phyloP scores from a whole-genome alignment of 2,888 invertebrate genomes.

The Thecophora atra region DNA sequence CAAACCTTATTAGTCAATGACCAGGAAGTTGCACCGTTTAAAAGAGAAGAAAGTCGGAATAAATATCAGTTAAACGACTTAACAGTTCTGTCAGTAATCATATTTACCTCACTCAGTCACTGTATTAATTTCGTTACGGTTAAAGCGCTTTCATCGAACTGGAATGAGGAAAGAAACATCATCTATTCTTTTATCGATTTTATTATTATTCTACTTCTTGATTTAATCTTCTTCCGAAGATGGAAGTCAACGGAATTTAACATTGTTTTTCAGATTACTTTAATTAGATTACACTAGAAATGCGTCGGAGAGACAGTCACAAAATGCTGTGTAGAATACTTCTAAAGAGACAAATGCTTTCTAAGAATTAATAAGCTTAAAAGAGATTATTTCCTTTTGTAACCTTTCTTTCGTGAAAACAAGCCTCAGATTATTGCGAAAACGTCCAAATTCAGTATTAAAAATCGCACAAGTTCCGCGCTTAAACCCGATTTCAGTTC shows the following conservation, averaged over 20 bases:
- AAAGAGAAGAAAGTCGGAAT: neutral
- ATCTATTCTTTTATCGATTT: too few species aligned
- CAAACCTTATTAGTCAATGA: neutral
- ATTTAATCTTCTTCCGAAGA: too few species aligned
- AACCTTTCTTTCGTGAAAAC: neutral
- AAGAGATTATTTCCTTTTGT: neutral
- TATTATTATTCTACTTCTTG: too few species aligned
- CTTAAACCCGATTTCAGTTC: neutral
- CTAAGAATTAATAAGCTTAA: neutral
- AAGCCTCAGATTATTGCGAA: neutral
- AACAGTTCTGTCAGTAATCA: neutral
- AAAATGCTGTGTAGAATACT: neutral
- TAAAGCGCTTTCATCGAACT: too few species aligned
- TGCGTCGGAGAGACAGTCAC: neutral
- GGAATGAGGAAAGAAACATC: too few species aligned
- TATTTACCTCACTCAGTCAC: too few species aligned
- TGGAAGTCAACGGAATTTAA: neutral
- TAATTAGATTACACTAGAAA: slow-evolving; percentile 18
- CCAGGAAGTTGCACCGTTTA: slow-evolving; percentile 1
- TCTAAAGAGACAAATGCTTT: neutral
- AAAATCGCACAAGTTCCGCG: neutral
- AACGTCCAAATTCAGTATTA: neutral
- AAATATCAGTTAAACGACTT: neutral
- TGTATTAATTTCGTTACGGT: too few species aligned
- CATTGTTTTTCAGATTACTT: neutral